phyloP scores from a whole-genome alignment of 2,113 vertebrate genomes.

The Polypterus senegalus region DNA sequence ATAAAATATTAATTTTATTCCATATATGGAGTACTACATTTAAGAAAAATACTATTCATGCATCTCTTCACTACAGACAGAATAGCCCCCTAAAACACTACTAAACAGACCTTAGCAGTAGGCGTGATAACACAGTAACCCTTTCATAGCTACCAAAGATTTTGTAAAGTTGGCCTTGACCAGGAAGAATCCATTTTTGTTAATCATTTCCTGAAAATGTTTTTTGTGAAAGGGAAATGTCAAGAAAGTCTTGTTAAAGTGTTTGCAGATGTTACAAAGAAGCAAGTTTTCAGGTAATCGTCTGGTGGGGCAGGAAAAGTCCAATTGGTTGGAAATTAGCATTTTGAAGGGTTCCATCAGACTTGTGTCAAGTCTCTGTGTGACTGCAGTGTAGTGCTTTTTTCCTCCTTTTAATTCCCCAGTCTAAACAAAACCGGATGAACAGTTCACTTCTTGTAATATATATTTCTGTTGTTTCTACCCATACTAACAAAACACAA shows the following conservation, averaged over 20 bases:
- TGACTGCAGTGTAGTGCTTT: not conserved
- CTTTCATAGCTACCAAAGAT: conserved; percentile 17
- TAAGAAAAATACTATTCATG: no score
- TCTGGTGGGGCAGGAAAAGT: conserved; percentile 52
- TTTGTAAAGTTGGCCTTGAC: conserved; percentile 45
- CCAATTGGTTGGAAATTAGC: conserved; percentile 58
- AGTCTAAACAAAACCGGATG: not conserved
- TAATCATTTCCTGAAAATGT: conserved; percentile 65
- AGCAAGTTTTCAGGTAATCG: conserved; percentile 52
- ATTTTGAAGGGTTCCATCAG: conserved; percentile 52
- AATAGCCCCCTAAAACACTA: no score
- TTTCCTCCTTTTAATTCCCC: not conserved
- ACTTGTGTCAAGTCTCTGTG: conserved; percentile 25
- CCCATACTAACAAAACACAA: no score
- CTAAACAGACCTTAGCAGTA: no score
- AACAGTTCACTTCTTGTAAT: not conserved
- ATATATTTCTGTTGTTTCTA: no score
- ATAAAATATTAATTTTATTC: no score
- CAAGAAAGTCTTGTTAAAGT: conserved; percentile 52
- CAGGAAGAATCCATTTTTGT: conserved; percentile 58
- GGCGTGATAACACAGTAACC: not conserved
- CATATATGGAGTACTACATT: no score
- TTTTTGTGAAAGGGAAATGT: conserved; percentile 55
- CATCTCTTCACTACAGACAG: no score
- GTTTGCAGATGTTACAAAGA: conserved; percentile 72